Base-by-base conservation (phyloP, 2,797 vertebrate species). In the Anabas testudineus region DNA sequence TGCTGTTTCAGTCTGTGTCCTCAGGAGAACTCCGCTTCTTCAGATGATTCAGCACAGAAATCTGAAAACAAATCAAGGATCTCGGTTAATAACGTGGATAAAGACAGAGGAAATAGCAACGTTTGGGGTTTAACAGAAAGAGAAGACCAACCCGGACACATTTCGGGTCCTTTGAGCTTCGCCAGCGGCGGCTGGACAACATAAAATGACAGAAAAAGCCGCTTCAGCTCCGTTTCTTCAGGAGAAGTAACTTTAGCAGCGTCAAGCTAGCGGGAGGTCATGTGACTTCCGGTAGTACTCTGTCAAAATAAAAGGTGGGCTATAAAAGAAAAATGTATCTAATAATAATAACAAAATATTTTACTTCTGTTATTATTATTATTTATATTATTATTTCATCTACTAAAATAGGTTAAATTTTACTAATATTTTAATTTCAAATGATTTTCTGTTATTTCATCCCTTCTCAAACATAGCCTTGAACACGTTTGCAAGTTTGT, bases 41-140 rank as follows among this genome's bases (percentile, higher is more conserved):
- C 80, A 42, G 63, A 48, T 26, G 84, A 71, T 59, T 81, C 87
- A 15, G 72, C 45, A 12, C 54, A 39, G 43, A 80, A 72, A 78
- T 67, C 85, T 87, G 79, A 3, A 66, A 76, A 71, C 13, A 65
- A 52, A 43, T 16, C 22, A 9, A 10, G 26, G 1, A 0, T 22
- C 7, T 22, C 5, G 30, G 41, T 66, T 10, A 66, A 18, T 5
- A 16, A 14, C 42, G 0, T 0, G 1, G 0, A 8, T 0, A 30
- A 62, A 54, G 0, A 18, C 0, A 0, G 3, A 1, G 0, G 0
- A 53, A 42, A 15, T 2, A 21, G 4, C 1, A 0, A 1, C 0
- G 13, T 2, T 0, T 6, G 6, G 0, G 28, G 1, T 16, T 41
- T 14, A 0, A 30, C 56, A 48, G 43, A 30, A 0, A 2, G 0